Conservation (phyloP, 2,888 invertebrate genomes). For the Pollenia griseotomentosa region DNA sequence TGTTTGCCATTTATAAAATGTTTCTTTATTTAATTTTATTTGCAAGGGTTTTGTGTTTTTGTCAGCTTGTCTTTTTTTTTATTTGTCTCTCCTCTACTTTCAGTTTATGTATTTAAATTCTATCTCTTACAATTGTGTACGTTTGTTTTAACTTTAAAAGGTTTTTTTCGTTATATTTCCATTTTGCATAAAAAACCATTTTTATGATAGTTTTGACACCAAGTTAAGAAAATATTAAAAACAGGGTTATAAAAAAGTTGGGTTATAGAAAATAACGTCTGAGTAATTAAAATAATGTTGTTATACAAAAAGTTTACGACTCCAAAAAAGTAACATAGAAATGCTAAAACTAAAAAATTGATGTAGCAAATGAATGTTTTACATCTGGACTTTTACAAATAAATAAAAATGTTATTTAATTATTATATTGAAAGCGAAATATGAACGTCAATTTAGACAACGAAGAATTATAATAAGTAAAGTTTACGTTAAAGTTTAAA, state of each 20-base stretch:
- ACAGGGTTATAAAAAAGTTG: not conserved
- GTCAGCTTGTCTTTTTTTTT: conserved; percentile 6
- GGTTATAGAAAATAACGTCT: not conserved
- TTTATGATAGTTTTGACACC: conserved; percentile 28
- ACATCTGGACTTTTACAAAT: too few species aligned
- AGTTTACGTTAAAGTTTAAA: too few species aligned
- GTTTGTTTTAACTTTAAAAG: not conserved
- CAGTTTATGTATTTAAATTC: conserved; percentile 36
- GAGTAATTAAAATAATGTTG: too few species aligned
- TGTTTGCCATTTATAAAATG: conserved; percentile 23
- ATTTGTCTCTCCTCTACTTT: conserved; percentile 32
- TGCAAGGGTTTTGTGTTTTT: conserved; percentile 6
- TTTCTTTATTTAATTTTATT: conserved; percentile 18
- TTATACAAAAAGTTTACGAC: too few species aligned
- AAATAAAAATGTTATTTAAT: too few species aligned
- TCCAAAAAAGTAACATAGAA: too few species aligned
- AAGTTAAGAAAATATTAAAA: not conserved
- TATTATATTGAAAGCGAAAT: too few species aligned
- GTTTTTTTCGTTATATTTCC: not conserved
- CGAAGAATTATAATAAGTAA: too few species aligned
- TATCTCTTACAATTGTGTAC: conserved; percentile 13
- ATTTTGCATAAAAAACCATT: conserved; percentile 5
- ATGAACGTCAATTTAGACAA: too few species aligned
- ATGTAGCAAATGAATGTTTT: too few species aligned
- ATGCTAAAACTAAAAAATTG: too few species aligned